Conservation (phyloP, 2,113 vertebrate genomes). For the Bucco capensis region DNA sequence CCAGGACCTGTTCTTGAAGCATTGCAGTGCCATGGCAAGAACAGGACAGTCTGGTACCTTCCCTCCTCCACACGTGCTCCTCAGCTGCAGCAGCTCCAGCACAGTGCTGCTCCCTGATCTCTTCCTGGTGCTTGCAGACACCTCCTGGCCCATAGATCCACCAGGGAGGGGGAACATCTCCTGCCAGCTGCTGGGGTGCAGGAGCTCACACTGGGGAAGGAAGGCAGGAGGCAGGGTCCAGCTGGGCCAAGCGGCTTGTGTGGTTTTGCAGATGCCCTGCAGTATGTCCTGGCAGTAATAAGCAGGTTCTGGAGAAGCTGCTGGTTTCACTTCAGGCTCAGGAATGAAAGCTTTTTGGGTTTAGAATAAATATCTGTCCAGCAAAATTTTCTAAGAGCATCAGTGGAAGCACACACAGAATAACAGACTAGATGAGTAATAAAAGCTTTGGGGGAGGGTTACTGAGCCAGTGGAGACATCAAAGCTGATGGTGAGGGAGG, state of each 20-base stretch:
- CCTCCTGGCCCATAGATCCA: neutral
- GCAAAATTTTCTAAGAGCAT: neutral
- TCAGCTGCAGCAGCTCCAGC: neutral
- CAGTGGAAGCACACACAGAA: neutral
- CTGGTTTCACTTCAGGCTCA: neutral
- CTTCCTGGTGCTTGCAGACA: neutral
- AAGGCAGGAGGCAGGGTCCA: neutral
- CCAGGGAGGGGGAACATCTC: neutral
- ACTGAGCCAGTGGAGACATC: neutral
- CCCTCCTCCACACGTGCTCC: neutral
- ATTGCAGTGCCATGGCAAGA: fast-evolving
- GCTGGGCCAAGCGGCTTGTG: neutral
- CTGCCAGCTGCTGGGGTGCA: neutral
- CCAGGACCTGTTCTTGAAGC: neutral
- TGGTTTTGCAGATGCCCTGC: neutral
- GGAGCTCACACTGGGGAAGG: neutral
- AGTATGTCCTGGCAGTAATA: neutral
- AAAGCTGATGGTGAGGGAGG: neutral
- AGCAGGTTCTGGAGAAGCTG: neutral
- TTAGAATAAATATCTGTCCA: neutral
- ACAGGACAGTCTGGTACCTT: neutral
- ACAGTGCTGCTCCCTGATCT: neutral
- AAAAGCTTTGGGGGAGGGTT: neutral
- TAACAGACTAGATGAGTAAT: neutral
- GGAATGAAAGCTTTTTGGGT: neutral